Evolutionary conservation across 23 tunicate genomes (phyloP).

Genomic region (Oikopleura dioica): DNA sequence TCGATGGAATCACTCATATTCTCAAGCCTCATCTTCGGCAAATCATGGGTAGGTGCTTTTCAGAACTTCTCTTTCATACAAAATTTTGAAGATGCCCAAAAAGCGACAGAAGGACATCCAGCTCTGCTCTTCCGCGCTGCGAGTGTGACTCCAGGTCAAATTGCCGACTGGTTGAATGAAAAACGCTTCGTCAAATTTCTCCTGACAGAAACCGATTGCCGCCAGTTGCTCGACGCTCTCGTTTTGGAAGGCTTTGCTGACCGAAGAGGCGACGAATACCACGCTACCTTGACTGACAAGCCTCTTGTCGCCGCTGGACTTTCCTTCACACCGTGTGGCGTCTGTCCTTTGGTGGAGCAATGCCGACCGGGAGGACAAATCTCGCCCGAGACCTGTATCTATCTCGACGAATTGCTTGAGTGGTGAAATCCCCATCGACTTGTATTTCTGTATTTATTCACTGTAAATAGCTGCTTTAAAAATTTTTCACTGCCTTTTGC

Average conservation of each 20-base stretch:
- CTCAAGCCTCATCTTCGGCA: background rate
- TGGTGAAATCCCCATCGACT: too few relatives aligned
- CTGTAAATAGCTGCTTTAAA: too few relatives aligned
- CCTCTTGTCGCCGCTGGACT: constrained; percentile 17
- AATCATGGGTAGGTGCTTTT: background rate
- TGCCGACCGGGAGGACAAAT: constrained; percentile 46
- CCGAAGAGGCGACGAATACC: background rate
- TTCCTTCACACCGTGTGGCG: constrained; percentile 42
- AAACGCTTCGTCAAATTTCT: background rate
- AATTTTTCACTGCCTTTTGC: too few relatives aligned
- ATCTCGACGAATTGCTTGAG: constrained; percentile 50
- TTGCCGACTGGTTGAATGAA: background rate
- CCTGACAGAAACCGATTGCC: background rate
- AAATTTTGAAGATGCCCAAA: too few relatives aligned
- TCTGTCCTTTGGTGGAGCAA: constrained; percentile 35
- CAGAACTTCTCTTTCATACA: too few relatives aligned
- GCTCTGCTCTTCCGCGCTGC: background rate
- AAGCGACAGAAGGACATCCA: background rate
- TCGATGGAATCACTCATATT: constrained; percentile 16
- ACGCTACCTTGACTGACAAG: background rate
- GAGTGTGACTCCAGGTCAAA: background rate
- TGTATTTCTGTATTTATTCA: too few relatives aligned
- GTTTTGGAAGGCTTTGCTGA: background rate
- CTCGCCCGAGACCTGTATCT: constrained; percentile 53
- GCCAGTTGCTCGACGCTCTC: background rate